A percentile compares a stretch with the other conserved stretches of the same genome.
Conservation (phyloP, 2,797 vertebrate genomes). For the Anas bahamensis region DNA sequence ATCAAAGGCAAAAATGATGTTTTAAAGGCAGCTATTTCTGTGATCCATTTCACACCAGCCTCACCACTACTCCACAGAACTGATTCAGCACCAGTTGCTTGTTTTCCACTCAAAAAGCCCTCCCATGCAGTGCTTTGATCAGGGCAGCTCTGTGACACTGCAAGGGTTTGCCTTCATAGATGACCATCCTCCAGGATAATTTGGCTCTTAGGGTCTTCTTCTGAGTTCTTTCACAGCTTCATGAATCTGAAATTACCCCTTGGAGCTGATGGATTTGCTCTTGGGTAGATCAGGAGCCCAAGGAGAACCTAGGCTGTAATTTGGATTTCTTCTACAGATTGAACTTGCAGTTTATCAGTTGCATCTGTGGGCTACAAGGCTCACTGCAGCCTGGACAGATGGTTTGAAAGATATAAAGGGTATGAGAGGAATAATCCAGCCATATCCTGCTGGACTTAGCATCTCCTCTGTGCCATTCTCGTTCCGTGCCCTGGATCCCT, state of each 20-base stretch:
- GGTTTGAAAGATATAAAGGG: background rate
- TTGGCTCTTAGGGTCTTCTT: background rate
- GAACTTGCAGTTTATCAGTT: background rate
- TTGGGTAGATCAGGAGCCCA: background rate
- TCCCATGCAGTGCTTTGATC: background rate
- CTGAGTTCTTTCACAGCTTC: background rate
- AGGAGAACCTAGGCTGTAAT: background rate
- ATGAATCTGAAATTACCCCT: background rate
- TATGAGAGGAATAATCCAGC: background rate
- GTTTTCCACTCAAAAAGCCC: background rate
- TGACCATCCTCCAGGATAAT: background rate
- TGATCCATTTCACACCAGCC: background rate
- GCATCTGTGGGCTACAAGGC: background rate
- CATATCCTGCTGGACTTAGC: background rate
- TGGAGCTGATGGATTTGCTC: background rate
- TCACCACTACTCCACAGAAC: fast-evolving
- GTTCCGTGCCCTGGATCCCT: background rate
- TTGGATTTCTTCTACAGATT: background rate
- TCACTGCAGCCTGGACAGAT: background rate
- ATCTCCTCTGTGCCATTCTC: background rate
- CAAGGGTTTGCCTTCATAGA: background rate
- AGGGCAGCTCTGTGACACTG: fast-evolving
- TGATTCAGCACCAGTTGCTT: background rate
- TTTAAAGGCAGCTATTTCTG: background rate
- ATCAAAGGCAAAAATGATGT: background rate